phyloP scores from a whole-genome alignment of 2,888 invertebrate genomes.

The Nemotelus pantherinus region DNA sequence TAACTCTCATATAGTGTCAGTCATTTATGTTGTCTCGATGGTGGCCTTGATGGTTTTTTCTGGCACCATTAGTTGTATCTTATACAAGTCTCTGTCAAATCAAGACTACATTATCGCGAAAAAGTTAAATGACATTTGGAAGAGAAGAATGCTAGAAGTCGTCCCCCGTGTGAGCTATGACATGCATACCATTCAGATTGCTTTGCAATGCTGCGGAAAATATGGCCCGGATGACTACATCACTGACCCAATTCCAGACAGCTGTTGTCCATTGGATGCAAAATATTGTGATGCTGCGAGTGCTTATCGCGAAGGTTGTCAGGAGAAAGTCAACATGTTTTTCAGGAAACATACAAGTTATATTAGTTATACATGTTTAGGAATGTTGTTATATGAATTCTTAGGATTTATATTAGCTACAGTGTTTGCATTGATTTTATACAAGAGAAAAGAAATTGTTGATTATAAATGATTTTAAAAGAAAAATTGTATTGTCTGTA shows the following conservation, averaged over 20 bases:
- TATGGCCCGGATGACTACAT: not conserved
- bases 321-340: not conserved
- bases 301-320: not conserved
- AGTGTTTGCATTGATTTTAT: not conserved
- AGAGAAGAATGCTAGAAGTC: not conserved
- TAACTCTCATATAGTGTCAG: not conserved
- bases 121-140: not conserved
- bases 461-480: too few species aligned
- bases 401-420: not conserved
- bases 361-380: not conserved
- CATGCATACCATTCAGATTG: not conserved
- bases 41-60: not conserved
- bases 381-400: conserved; percentile 14
- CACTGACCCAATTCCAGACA: not conserved
- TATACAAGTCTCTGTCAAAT: not conserved
- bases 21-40: not conserved
- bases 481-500: too few species aligned
- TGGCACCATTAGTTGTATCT: not conserved
- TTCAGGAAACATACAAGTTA: not conserved
- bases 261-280: not conserved
- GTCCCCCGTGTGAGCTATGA: not conserved
- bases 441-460: too few species aligned
- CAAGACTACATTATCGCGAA: not conserved
- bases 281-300: not conserved
- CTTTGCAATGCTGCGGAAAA: not conserved